These are phyloP conservation scores for Neomonachus schauinslandi DNA, from an alignment of 2,113 vertebrate genomes.

Conservation along the genomic window DNA sequence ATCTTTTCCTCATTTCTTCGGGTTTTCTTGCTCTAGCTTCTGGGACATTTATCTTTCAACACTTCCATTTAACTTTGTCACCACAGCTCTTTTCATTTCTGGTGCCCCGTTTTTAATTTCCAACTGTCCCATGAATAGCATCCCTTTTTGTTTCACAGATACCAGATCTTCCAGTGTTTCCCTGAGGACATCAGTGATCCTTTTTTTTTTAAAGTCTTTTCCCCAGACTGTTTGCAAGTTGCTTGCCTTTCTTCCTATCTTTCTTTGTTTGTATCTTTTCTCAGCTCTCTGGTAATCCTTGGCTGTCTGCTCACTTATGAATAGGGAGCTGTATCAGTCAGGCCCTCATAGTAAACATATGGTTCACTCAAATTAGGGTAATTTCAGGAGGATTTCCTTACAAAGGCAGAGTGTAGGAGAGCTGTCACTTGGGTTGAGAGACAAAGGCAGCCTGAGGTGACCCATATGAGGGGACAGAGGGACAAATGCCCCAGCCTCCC, in stretches of 20 bases:
- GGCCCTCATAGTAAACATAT: not conserved
- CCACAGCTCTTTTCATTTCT: not conserved
- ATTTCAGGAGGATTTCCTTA: not conserved
- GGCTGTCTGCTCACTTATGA: not conserved
- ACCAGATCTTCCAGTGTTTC: not conserved
- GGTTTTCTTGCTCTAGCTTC: not conserved
- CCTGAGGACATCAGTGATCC: not conserved
- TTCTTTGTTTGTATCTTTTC: not conserved
- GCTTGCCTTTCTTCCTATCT: not conserved
- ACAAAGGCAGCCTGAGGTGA: not conserved
- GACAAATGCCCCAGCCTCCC: fast-evolving
- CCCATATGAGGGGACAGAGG: not conserved
- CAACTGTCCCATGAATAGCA: too few species aligned
- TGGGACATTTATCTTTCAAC: not conserved
- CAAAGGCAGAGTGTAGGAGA: not conserved
- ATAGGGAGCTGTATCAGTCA: not conserved
- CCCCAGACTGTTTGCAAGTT: not conserved
- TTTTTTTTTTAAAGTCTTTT: not conserved
- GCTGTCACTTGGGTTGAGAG: not conserved
- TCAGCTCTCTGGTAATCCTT: not conserved
- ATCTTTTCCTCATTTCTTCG: not conserved
- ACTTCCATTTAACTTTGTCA: not conserved
- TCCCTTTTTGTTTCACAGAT: not conserved
- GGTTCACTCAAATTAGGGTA: not conserved
- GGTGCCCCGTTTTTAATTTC: not conserved